Base-by-base conservation (phyloP, 2,888 invertebrate genomes). In the Mimas tiliae region DNA sequence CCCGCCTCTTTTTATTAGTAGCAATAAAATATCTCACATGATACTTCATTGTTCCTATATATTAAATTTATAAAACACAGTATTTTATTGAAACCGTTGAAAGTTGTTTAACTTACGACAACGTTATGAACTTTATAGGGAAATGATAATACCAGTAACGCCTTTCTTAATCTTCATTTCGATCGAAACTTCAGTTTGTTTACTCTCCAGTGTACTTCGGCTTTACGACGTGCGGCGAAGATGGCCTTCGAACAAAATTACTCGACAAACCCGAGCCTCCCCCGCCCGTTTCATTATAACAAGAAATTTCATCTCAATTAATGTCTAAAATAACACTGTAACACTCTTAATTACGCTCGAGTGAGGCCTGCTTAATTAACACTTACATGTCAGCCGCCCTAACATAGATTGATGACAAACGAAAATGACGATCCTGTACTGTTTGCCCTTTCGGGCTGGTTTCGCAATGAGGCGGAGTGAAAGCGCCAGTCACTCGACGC, bases 331-430 rank as follows among this genome's bases (percentile, higher is more conserved):
- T 92, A 91, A 93, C 92, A 93, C 80, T 88, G 90, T 91, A 89
- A 93, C 88, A 93, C 91, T 93, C 93, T 92, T 93, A 93, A 93
- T 93, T 92, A 92, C 89, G 88, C 87, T 87, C 87, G 91, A 91
- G 92, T 91, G 90, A 87, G 92, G 91, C 85, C 87, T 91, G 90
- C 91, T 92, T 93, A 93, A 93, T 93, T 93, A 93, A 92, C 92
- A 93, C 93, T 93, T 93, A 89, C 93, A 91, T 92, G 93, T 93
- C 93, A 91, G 89, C 84, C 82, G 80, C 82, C 84, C 87, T 92
- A 92, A 93, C 93, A 90, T 91, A 93, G 93, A 93, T 93, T 93
- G 93, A 93, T 93, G 93, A 93, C 93, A 93, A 89, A 90, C 88
- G 90, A 91, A 90, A 91, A 91, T 93, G 93, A 92, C 92, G 92